A percentile compares a stretch with the other conserved stretches of the same genome.
phyloP scores from a whole-genome alignment of 2,888 invertebrate species.

The Mechanitis mazaeus region DNA sequence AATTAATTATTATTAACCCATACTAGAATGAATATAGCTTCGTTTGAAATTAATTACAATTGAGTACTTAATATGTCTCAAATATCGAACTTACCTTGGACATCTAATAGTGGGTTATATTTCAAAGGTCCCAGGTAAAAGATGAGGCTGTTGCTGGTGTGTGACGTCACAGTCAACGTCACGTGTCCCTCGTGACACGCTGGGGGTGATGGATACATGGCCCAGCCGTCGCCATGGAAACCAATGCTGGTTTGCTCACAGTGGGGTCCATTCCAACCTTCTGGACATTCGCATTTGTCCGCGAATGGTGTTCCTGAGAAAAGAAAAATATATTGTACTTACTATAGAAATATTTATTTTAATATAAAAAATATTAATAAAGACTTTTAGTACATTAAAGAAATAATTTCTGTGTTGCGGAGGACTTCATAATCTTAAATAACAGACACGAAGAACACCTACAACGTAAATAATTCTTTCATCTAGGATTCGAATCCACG shows the following conservation, averaged over 20 bases:
- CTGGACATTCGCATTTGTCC: constrained; percentile 87
- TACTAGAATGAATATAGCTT: no score
- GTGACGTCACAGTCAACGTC: constrained; percentile 87
- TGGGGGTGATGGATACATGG: constrained; percentile 91
- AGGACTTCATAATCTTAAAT: no score
- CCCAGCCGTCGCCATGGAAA: constrained; percentile 94
- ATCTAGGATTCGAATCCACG: no score
- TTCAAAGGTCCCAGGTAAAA: constrained; percentile 93
- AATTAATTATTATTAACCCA: no score
- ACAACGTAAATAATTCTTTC: no score
- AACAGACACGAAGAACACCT: no score
- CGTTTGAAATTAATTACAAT: background rate
- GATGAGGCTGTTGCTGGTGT: constrained; percentile 86
- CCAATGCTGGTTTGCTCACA: constrained; percentile 94
- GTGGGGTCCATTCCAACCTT: constrained; percentile 87
- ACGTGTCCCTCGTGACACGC: constrained; percentile 91
- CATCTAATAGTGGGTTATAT: constrained; percentile 78
- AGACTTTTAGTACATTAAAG: no score
- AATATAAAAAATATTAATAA: no score
- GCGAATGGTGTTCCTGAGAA: constrained; percentile 73
- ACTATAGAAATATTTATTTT: no score
- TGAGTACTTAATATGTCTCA: background rate
- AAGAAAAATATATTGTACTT: background rate
- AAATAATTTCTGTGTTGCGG: no score
- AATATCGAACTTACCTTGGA: constrained; percentile 73